These are phyloP conservation scores for Globodera ellingtonae DNA, from an alignment of 1,140 invertebrate species.

Conservation along the genomic window DNA sequence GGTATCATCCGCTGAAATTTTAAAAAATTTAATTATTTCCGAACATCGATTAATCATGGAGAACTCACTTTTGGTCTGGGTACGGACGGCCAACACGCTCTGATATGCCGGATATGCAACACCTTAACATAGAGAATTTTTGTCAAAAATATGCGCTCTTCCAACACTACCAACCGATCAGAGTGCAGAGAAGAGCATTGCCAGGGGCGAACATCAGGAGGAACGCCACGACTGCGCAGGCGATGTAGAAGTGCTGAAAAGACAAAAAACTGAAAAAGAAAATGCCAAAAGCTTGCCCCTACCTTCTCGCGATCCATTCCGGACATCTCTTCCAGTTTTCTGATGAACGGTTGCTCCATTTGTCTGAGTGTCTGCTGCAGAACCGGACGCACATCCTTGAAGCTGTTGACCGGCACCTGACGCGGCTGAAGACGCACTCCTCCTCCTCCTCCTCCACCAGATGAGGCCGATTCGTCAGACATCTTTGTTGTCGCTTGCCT, in stretches of 20 bases:
- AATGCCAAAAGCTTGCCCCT: neutral
- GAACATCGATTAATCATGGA: neutral
- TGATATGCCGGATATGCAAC: conserved; percentile 89
- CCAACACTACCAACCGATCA: conserved; percentile 74
- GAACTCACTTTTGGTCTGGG: neutral
- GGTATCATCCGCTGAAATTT: conserved; percentile 20
- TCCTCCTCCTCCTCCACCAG: too few species aligned
- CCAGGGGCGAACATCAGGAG: conserved; percentile 91
- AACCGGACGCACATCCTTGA: conserved; percentile 8
- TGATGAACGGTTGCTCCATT: conserved; percentile 1
- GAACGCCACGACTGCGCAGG: conserved; percentile 64
- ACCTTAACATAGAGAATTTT: neutral
- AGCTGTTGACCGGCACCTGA: conserved; percentile 3
- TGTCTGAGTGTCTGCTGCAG: neutral
- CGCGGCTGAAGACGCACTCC: conserved; percentile 16
- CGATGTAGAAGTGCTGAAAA: neutral
- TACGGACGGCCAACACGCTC: conserved; percentile 66
- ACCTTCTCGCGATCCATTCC: conserved; percentile 22
- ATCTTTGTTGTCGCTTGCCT: too few species aligned
- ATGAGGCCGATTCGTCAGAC: too few species aligned
- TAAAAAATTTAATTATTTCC: neutral
- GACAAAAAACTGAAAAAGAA: neutral
- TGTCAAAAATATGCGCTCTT: neutral
- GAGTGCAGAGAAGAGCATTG: conserved; percentile 88
- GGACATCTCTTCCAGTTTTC: neutral